Evolutionary conservation across 23 tunicate genomes (phyloP).

Genomic region (Diplosoma virens): DNA sequence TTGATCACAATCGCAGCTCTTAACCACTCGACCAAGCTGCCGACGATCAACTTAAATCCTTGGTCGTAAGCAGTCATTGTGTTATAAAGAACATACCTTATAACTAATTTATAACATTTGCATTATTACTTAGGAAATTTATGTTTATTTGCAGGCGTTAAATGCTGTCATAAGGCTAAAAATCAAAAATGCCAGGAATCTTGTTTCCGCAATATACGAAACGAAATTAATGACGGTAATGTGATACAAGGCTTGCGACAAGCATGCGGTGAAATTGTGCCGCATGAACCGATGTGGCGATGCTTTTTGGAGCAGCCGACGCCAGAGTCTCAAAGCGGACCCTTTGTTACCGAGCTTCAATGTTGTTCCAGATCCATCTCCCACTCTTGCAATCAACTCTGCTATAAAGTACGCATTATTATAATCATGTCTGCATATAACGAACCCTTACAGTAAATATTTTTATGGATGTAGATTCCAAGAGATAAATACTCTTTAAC

Average conservation of each 20-base stretch:
- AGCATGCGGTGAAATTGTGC: constrained; percentile 55
- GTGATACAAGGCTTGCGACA: constrained; percentile 22
- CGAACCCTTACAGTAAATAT: too few species aligned
- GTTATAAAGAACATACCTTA: too few species aligned
- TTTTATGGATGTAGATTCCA: too few species aligned
- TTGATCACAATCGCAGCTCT: too few species aligned
- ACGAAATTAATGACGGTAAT: constrained; percentile 24
- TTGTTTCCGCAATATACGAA: constrained; percentile 37
- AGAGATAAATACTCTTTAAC: too few species aligned
- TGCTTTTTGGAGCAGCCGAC: constrained; percentile 39
- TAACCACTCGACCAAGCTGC: too few species aligned
- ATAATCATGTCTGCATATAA: not conserved
- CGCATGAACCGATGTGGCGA: constrained; percentile 79
- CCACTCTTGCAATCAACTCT: constrained; percentile 45
- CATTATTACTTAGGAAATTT: not conserved
- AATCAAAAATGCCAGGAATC: constrained; percentile 31
- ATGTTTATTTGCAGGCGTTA: constrained; percentile 29
- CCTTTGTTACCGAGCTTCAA: constrained; percentile 30
- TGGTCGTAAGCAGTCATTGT: too few species aligned
- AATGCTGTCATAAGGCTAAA: constrained; percentile 54
- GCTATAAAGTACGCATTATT: constrained; percentile 69
- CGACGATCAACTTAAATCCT: too few species aligned
- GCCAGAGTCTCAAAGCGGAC: not conserved
- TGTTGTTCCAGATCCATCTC: constrained; percentile 67
- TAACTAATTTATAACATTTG: not conserved